phyloP scores from a whole-genome alignment of 2,113 vertebrate genomes.

The Anthoscopus minutus region DNA sequence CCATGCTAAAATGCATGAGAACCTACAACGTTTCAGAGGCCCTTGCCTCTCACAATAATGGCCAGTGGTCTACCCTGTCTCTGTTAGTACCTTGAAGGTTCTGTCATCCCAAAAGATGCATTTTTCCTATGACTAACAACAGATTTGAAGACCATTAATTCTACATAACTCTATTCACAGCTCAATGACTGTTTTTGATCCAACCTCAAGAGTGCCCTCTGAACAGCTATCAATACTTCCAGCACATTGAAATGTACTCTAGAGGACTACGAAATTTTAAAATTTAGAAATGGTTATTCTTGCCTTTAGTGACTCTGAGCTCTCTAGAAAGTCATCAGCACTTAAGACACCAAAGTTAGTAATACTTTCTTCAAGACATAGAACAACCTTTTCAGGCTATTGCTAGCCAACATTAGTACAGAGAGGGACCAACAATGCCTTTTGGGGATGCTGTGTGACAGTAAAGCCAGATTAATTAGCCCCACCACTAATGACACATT shows the following conservation, averaged over 20 bases:
- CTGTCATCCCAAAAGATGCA: not conserved
- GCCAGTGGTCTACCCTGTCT: not conserved
- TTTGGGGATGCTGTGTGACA: accelerated
- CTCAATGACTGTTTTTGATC: not conserved
- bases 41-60: not conserved
- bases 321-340: not conserved
- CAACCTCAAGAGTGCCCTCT: not conserved
- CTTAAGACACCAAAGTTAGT: not conserved
- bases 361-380: not conserved
- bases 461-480: not conserved
- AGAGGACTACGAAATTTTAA: not conserved
- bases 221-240: not conserved
- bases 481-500: not conserved
- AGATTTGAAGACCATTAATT: not conserved
- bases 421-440: not conserved
- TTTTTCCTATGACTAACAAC: not conserved
- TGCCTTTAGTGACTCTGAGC: not conserved
- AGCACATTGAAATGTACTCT: not conserved
- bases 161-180: not conserved
- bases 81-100: not conserved
- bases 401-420: accelerated
- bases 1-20: not conserved
- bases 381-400: not conserved
- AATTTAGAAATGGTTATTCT: not conserved
- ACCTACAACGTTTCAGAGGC: not conserved